Conservation (phyloP, 1,140 invertebrate species). For the Aethina tumida region DNA sequence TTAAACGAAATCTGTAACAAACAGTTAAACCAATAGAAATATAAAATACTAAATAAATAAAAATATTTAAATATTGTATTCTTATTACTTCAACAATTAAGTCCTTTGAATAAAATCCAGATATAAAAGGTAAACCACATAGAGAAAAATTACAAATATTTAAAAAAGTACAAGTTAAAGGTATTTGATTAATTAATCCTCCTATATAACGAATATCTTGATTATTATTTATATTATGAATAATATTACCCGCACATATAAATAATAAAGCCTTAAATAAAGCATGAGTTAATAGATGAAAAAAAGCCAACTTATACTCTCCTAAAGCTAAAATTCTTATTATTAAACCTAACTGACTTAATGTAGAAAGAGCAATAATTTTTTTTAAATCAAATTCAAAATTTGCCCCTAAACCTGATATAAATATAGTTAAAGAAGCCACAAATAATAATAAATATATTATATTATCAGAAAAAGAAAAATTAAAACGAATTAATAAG, state of each 20-base stretch:
- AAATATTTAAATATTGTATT: conserved; percentile 40
- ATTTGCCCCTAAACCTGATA: conserved; percentile 46
- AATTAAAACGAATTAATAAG: conserved; percentile 55
- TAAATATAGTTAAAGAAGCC: conserved; percentile 47
- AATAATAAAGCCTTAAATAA: conserved; percentile 56
- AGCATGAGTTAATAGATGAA: conserved; percentile 52
- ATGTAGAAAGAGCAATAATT: conserved; percentile 61
- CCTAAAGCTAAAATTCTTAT: conserved; percentile 45
- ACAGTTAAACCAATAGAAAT: conserved; percentile 44
- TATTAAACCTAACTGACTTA: conserved; percentile 59
- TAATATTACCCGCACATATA: conserved; percentile 47
- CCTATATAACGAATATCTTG: conserved; percentile 54
- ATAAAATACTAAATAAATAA: conserved; percentile 42
- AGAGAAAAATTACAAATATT: conserved; percentile 43
- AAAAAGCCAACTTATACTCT: conserved; percentile 43
- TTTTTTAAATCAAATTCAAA: conserved; percentile 58
- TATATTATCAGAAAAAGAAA: conserved; percentile 28
- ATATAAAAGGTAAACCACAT: conserved; percentile 46
- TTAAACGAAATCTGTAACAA: conserved; percentile 43
- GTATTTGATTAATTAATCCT: conserved; percentile 32
- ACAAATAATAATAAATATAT: conserved; percentile 31
- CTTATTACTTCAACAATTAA: conserved; percentile 47
- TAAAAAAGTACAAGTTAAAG: conserved; percentile 39
- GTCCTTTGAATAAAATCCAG: conserved; percentile 56
- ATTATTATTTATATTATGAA: conserved; percentile 47